A percentile compares a stretch with the other conserved stretches of the same genome.
Evolutionary conservation across 2,888 invertebrate genomes (phyloP).

Genomic region (Cheilosia pagana): DNA sequence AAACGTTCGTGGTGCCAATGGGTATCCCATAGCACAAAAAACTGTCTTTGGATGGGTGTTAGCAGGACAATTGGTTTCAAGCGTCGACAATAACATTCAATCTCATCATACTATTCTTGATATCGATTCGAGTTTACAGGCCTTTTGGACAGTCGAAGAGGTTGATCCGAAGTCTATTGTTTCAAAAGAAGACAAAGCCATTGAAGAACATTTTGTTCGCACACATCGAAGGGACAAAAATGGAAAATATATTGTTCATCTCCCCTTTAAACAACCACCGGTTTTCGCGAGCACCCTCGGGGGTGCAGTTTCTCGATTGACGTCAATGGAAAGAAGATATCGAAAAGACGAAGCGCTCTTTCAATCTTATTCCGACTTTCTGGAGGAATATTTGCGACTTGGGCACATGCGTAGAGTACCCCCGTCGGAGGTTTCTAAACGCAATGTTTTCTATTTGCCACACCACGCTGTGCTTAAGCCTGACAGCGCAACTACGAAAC

Average conservation of each 20-base stretch:
- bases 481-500: too few species aligned
- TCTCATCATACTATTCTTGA: constrained; percentile 29
- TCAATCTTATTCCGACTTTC: constrained; percentile 32
- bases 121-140: constrained; percentile 32
- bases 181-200: constrained; percentile 19
- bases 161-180: constrained; percentile 6
- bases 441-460: constrained; percentile 21
- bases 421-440: constrained; percentile 30
- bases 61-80: neutral
- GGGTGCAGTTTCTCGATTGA: constrained; percentile 25
- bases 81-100: neutral
- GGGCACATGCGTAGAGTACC: constrained; percentile 60
- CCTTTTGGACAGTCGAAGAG: constrained; percentile 36
- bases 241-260: constrained; percentile 40
- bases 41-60: constrained; percentile 8
- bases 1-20: constrained; percentile 9
- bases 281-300: constrained; percentile 32
- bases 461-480: too few species aligned
- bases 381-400: constrained; percentile 63
- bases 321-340: constrained; percentile 41
- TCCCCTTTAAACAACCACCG: constrained; percentile 28
- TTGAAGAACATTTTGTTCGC: constrained; percentile 50
- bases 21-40: constrained; percentile 32
- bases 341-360: constrained; percentile 41
- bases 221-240: constrained; percentile 30